Conservation (phyloP, 2,888 invertebrate genomes). For the Dicyrtomina minuta region DNA sequence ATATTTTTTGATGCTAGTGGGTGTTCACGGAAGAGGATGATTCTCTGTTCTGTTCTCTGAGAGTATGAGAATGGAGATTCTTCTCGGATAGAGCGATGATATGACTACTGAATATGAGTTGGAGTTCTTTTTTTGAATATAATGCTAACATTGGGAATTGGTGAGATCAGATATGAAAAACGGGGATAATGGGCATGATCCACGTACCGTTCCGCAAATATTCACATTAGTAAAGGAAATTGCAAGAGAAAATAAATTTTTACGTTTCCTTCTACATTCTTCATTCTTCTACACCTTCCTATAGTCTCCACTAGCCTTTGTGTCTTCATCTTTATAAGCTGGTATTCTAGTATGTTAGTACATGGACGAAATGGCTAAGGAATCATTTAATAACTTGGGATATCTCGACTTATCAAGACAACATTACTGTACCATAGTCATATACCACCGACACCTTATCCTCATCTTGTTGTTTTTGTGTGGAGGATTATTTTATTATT, state of each 20-base stretch:
- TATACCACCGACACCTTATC: too few species aligned
- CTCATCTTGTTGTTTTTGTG: too few species aligned
- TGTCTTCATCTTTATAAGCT: too few species aligned
- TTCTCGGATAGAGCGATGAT: not conserved
- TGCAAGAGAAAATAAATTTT: not conserved
- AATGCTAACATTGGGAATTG: too few species aligned
- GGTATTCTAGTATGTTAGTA: too few species aligned
- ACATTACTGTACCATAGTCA: too few species aligned
- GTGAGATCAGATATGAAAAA: constrained; percentile 8
- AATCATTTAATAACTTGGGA: too few species aligned
- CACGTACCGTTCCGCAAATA: constrained; percentile 36
- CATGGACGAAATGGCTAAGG: too few species aligned
- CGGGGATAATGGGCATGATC: constrained; percentile 38
- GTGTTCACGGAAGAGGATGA: constrained; percentile 15
- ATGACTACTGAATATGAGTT: not conserved
- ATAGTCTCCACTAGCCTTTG: too few species aligned
- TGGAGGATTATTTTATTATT: too few species aligned
- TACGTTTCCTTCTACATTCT: constrained; percentile 3
- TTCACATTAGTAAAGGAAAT: not conserved
- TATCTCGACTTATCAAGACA: too few species aligned
- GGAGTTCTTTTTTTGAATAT: too few species aligned
- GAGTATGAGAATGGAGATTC: not conserved
- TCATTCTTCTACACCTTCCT: not conserved
- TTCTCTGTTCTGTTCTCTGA: not conserved
- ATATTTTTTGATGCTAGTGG: not conserved